phyloP scores from a whole-genome alignment of 2,113 vertebrate genomes.

The Gobius niger region DNA sequence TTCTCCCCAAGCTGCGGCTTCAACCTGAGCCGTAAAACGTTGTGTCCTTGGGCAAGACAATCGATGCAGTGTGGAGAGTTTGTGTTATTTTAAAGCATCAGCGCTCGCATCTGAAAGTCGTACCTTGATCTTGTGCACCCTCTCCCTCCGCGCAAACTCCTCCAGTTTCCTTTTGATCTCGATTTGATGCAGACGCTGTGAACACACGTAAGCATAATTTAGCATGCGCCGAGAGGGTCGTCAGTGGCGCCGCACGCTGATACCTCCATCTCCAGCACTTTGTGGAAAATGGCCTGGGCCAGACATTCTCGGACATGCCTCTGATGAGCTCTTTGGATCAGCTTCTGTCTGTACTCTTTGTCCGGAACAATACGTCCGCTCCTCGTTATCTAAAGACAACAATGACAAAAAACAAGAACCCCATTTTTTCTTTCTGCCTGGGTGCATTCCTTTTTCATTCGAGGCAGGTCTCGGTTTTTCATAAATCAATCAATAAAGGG shows the following conservation, averaged over 20 bases:
- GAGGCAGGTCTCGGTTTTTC: no score
- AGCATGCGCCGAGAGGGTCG: constrained; percentile 14
- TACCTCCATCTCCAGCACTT: constrained; percentile 91
- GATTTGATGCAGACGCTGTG: constrained; percentile 81
- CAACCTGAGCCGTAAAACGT: background rate
- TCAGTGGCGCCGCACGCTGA: constrained; percentile 2
- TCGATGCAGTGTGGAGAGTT: background rate
- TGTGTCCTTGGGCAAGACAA: background rate
- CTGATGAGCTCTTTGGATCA: constrained; percentile 83
- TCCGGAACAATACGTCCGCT: constrained; percentile 91
- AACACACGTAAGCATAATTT: constrained; percentile 16
- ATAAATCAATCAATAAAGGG: no score
- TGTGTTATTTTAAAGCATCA: no score
- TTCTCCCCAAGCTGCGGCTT: background rate
- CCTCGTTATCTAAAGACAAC: constrained; percentile 82
- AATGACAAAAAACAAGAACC: background rate
- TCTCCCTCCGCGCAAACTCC: constrained; percentile 74
- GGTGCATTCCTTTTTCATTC: no score
- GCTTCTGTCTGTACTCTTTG: constrained; percentile 85
- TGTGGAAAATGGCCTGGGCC: constrained; percentile 85
- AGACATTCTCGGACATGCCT: constrained; percentile 81
- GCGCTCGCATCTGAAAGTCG: constrained; percentile 27
- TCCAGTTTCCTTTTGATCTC: constrained; percentile 83
- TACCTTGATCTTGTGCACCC: constrained; percentile 82
- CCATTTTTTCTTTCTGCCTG: no score